Percentiles rank a stretch among this genome's conserved stretches.
These are phyloP conservation scores for Rattus norvegicus DNA, from an alignment of 2,113 vertebrate species.

Conservation along the genomic window GRCr8 NC_086022.1:31778001-31778500, in stretches of 20 bases:
- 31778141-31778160: conserved; percentile 60
- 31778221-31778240: conserved; percentile 18
- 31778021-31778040: conserved; percentile 62
- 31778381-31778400: conserved; percentile 26
- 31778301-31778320: background rate
- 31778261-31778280: conserved; percentile 50
- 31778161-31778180: conserved; percentile 54
- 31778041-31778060: background rate
- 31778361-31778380: background rate
- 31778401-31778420: conserved; percentile 49
- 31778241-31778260: conserved; percentile 32
- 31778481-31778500: conserved; percentile 15
- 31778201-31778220: background rate
- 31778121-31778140: conserved; percentile 70
- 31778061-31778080: conserved; percentile 53
- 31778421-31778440: background rate
- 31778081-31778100: conserved; percentile 56
- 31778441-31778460: conserved; percentile 50
- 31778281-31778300: conserved; percentile 16
- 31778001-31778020: conserved; percentile 63
- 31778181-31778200: conserved; percentile 14
- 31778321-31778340: conserved; percentile 19
- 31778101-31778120: conserved; percentile 51
- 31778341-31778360: background rate
- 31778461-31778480: conserved; percentile 23